Base-by-base conservation (phyloP, 2,888 invertebrate species). In the Kryphioiulus occultus region DNA sequence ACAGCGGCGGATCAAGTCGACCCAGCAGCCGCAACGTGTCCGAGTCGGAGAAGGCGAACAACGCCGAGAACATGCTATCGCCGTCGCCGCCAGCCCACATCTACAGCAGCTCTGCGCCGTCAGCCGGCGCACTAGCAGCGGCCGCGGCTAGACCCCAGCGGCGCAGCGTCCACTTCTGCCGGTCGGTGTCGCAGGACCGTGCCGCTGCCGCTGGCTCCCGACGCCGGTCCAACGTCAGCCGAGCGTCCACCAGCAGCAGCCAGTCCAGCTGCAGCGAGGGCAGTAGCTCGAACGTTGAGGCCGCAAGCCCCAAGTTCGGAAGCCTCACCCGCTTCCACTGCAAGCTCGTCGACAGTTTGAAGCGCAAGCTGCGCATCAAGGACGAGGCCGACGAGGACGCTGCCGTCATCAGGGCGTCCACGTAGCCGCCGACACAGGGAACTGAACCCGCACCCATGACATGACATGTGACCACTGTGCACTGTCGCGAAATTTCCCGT, bases 271-370 rank as follows among this genome's bases (percentile, higher is more conserved):
- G 85, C 35, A 39, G 82, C 42, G 42, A 47, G n/a, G 78, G 78
- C n/a, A 47, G 78, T 39, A 35, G 47, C 39, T 53, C 87, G 22
- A 84, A 53, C 68, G 68, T 85, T 88, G 42, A 88, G 86, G 9
- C 88, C 89, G 94, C 94, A 88, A 94, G 92, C 90, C 87, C 87
- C 17, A 87, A 87, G 78, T 44, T 78, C 26, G 87, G 87, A 1
- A 94, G 94, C 90, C 92, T 95, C 89, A 95, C 95, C 92, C 96
- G 96, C 93, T 96, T 96, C 92, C 96, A 96, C 93, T 95, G 94
- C 92, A 94, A 95, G 91, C 93, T 96, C 92, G 94, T 96, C 92
- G 95, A 96, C 92, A 95, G 95, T 92, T 92, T 96, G 92, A 95
- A 95, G 93, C 93, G 94, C 89, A 95, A 95, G 90, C 93, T 96